Percentiles rank a stretch among this genome's conserved stretches.
Evolutionary conservation across 35 echinoderm and acorn worm species (phyloP).

Genomic region (Stichopus chloronotus): DNA sequence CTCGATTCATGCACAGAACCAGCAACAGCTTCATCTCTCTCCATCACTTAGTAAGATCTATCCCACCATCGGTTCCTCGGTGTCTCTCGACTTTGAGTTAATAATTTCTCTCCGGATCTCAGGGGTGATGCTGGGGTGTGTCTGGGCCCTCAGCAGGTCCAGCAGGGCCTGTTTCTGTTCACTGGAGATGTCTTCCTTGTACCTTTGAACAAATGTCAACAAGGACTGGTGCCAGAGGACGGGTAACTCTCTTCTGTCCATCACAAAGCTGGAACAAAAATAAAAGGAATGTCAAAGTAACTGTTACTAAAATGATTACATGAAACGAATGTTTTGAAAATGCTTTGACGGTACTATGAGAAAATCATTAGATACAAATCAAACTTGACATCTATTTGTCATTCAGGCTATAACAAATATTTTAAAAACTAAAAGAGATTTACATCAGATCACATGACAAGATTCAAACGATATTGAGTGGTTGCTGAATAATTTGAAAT

Average conservation of each 20-base stretch:
- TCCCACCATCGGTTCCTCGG: slow-evolving; percentile 72
- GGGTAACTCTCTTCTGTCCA: slow-evolving; percentile 88
- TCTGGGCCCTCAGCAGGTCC: slow-evolving; percentile 83
- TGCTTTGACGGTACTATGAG: no score
- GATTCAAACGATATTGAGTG: no score
- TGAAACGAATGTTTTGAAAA: neutral
- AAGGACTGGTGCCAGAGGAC: slow-evolving; percentile 95
- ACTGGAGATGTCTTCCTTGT: slow-evolving; percentile 94
- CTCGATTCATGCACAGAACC: no score
- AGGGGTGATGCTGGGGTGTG: slow-evolving; percentile 79
- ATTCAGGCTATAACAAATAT: no score
- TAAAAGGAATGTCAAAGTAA: neutral
- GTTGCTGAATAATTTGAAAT: no score
- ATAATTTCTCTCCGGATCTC: slow-evolving; percentile 86
- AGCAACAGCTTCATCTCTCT: no score
- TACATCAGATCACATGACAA: no score
- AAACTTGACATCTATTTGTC: no score
- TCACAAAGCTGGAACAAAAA: slow-evolving; percentile 74
- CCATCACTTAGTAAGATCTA: neutral
- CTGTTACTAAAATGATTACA: neutral
- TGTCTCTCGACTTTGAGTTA: slow-evolving; percentile 90
- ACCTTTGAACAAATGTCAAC: slow-evolving; percentile 86
- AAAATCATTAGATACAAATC: no score
- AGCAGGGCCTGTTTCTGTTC: slow-evolving; percentile 97
- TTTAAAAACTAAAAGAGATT: no score